Conservation (phyloP, 1,140 invertebrate genomes). For the Drosophila sp. region DNA sequence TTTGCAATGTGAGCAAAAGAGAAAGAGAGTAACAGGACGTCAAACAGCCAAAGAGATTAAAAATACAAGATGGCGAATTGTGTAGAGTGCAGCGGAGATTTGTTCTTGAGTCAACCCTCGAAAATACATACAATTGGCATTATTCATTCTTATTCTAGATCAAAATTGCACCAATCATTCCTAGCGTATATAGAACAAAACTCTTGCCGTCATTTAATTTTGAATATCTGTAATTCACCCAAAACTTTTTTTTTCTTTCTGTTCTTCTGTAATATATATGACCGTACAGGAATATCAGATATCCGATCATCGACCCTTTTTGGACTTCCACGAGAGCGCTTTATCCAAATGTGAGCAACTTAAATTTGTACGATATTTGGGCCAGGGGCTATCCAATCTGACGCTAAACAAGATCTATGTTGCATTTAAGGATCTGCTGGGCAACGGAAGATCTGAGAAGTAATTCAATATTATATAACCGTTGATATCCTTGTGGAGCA, state of each 20-base stretch:
- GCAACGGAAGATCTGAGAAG: conserved; percentile 74
- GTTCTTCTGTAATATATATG: conserved; percentile 7
- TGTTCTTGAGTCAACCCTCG: conserved; percentile 57
- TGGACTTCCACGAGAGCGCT: conserved; percentile 85
- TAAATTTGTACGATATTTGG: conserved; percentile 85
- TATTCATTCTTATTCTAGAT: conserved; percentile 36
- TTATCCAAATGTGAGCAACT: conserved; percentile 84
- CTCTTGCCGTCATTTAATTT: conserved; percentile 52
- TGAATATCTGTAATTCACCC: conserved; percentile 14
- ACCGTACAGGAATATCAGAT: conserved; percentile 83
- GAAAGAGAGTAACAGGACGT: conserved; percentile 58
- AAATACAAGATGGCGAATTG: conserved; percentile 23
- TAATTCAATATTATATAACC: too few species aligned
- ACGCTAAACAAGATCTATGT: conserved; percentile 84
- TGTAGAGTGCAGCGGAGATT: conserved; percentile 62
- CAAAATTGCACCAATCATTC: conserved; percentile 70
- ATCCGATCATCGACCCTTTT: conserved; percentile 85
- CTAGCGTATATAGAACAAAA: conserved; percentile 71
- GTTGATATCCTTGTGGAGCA: too few species aligned
- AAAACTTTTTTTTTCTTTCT: conserved; percentile 26
- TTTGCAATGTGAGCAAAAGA: conserved; percentile 84
- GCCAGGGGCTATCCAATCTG: conserved; percentile 84
- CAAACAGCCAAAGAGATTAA: neutral
- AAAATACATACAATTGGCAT: conserved; percentile 48
- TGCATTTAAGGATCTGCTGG: conserved; percentile 78